Conservation (phyloP, 2,888 invertebrate species). For the Lasioglossum figueresi region DNA sequence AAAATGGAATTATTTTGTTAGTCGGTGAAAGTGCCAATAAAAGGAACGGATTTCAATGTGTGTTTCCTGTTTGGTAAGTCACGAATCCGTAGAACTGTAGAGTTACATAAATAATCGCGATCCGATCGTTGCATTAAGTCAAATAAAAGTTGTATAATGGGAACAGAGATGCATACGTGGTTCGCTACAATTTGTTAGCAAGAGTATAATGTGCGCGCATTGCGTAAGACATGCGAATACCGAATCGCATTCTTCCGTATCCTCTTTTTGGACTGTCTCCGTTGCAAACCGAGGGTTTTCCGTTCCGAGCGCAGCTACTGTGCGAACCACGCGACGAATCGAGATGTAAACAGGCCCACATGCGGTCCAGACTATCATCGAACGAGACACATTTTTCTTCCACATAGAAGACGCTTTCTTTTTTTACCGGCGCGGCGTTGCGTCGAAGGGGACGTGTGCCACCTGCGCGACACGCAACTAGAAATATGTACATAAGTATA, state of each 20-base stretch:
- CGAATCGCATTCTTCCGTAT: slow-evolving; percentile 25
- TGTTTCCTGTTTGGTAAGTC: slow-evolving; percentile 4
- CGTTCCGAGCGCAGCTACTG: slow-evolving; percentile 19
- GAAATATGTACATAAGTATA: too few species aligned
- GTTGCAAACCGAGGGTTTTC: slow-evolving; percentile 11
- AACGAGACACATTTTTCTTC: slow-evolving; percentile 31
- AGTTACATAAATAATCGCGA: neutral
- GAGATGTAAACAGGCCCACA: slow-evolving; percentile 47
- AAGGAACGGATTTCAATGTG: neutral
- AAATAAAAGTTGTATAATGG: slow-evolving; percentile 4
- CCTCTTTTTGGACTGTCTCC: slow-evolving; percentile 26
- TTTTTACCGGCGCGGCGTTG: neutral
- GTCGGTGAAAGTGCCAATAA: neutral
- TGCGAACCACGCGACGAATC: slow-evolving; percentile 37
- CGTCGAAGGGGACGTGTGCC: neutral
- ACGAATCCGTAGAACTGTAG: neutral
- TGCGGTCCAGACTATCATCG: slow-evolving; percentile 49
- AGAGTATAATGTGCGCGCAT: neutral
- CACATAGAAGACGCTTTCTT: slow-evolving; percentile 9
- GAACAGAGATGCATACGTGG: neutral
- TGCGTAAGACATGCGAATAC: slow-evolving; percentile 35
- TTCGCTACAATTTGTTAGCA: neutral
- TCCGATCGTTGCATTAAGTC: neutral
- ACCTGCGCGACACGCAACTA: slow-evolving; percentile 11
- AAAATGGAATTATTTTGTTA: too few species aligned